Conservation (phyloP, 2,113 vertebrate genomes). For the Choloepus hoffmanni region DNA sequence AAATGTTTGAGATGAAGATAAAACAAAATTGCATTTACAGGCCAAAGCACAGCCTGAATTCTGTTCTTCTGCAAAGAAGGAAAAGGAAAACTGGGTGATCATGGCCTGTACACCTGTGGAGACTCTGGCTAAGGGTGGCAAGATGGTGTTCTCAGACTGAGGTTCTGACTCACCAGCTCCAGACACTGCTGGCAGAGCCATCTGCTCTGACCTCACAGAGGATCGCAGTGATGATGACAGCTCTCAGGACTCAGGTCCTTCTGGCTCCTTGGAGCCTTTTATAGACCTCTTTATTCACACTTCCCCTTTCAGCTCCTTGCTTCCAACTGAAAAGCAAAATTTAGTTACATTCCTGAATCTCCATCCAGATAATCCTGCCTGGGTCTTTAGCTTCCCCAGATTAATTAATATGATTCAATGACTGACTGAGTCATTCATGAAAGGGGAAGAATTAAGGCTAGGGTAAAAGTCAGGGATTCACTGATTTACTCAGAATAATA, state of each 20-base stretch:
- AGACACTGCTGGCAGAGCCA: fast-evolving
- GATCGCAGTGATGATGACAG: background rate
- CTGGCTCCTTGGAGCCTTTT: background rate
- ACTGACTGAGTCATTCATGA: background rate
- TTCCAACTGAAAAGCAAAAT: background rate
- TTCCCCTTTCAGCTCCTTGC: background rate
- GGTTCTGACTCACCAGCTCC: fast-evolving
- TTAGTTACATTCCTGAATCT: background rate
- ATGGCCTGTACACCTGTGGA: no score
- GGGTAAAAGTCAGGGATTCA: background rate
- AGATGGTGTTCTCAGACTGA: no score
- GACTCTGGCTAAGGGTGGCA: no score
- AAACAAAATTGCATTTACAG: background rate
- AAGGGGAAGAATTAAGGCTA: background rate
- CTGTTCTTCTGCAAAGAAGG: no score
- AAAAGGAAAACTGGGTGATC: no score
- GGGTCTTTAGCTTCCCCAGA: background rate
- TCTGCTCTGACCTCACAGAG: background rate
- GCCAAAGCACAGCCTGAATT: no score
- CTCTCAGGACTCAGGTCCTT: background rate
- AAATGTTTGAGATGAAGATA: background rate
- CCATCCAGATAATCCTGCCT: background rate
- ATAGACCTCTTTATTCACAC: background rate
- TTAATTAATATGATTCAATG: background rate
- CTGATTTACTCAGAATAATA: background rate